phyloP scores from a whole-genome alignment of 1,140 invertebrate genomes.

The Oscheius sp. region DNA sequence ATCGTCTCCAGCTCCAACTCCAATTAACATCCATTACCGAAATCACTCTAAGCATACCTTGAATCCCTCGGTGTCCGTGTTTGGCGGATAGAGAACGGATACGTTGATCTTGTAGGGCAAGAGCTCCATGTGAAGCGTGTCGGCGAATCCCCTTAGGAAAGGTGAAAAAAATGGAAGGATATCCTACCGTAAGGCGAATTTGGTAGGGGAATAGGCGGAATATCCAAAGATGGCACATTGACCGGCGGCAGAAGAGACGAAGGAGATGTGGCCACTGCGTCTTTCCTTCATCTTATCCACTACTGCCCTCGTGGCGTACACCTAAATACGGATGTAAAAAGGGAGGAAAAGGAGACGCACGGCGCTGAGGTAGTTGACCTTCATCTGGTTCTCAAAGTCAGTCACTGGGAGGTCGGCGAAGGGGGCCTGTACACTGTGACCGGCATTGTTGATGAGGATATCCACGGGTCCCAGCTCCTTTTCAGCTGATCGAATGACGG shows the following conservation, averaged over 20 bases:
- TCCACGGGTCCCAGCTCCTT: constrained; percentile 74
- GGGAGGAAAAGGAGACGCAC: background rate
- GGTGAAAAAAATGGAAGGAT: background rate
- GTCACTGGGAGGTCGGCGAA: constrained; percentile 76
- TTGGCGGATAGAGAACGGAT: constrained; percentile 84
- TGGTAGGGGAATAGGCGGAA: constrained; percentile 82
- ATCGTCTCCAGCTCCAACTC: constrained; percentile 68
- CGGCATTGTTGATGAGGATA: constrained; percentile 87
- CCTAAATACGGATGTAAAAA: constrained; percentile 39
- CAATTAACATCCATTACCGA: background rate
- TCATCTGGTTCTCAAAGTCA: constrained; percentile 66
- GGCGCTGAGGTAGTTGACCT: constrained; percentile 67
- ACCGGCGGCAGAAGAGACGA: constrained; percentile 77
- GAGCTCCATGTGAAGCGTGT: constrained; percentile 86
- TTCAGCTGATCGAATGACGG: constrained; percentile 66
- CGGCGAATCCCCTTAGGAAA: constrained; percentile 81
- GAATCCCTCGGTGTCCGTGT: constrained; percentile 96
- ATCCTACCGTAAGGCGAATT: constrained; percentile 62
- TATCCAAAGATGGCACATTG: constrained; percentile 87
- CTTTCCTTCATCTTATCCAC: constrained; percentile 58
- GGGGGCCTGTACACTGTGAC: constrained; percentile 63
- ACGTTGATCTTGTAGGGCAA: constrained; percentile 69
- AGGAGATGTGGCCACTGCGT: constrained; percentile 73
- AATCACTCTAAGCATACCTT: constrained; percentile 18
- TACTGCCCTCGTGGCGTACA: constrained; percentile 66